Evolutionary conservation across 64 coral and sea anemone genomes (phyloP).

Genomic region (Platygyra sinensis): DNA sequence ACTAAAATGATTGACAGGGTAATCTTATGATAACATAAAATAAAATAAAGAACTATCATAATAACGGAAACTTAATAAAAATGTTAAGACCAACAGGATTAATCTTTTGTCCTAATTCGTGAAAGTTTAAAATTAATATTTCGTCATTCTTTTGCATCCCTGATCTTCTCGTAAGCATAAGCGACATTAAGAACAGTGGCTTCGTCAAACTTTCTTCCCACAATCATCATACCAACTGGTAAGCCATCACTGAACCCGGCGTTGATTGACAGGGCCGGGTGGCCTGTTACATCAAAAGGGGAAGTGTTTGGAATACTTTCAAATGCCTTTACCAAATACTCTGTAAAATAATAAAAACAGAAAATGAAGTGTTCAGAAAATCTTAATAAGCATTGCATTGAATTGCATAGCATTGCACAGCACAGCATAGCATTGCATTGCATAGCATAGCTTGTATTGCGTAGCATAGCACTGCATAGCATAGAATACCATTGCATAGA

Average conservation of each 20-base stretch:
- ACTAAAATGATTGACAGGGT: too few relatives aligned
- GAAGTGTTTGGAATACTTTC: background rate
- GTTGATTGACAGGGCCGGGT: constrained; percentile 64
- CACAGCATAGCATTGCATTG: too few relatives aligned
- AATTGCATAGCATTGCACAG: too few relatives aligned
- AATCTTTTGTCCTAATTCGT: too few relatives aligned
- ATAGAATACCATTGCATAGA: too few relatives aligned
- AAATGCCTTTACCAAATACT: constrained; percentile 10
- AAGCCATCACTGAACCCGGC: constrained; percentile 50
- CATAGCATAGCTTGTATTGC: too few relatives aligned
- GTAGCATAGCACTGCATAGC: too few relatives aligned
- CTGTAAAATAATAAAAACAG: constrained; percentile 8
- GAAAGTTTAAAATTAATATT: background rate
- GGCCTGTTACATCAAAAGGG: constrained; percentile 53
- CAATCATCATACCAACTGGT: constrained; percentile 88
- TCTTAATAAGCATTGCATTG: too few relatives aligned
- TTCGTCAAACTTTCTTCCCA: constrained; percentile 77
- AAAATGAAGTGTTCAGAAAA: too few relatives aligned
- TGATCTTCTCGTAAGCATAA: constrained; percentile 61
- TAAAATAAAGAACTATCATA: too few relatives aligned
- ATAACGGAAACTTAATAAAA: too few relatives aligned
- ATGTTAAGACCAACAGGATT: background rate
- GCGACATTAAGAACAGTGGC: constrained; percentile 76
- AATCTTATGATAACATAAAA: too few relatives aligned
- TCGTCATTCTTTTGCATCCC: background rate